Evolutionary conservation across 2,797 vertebrate species (phyloP), one percentile per base, ranked within the genome.

Genomic region (Spea hammondii): DNA sequence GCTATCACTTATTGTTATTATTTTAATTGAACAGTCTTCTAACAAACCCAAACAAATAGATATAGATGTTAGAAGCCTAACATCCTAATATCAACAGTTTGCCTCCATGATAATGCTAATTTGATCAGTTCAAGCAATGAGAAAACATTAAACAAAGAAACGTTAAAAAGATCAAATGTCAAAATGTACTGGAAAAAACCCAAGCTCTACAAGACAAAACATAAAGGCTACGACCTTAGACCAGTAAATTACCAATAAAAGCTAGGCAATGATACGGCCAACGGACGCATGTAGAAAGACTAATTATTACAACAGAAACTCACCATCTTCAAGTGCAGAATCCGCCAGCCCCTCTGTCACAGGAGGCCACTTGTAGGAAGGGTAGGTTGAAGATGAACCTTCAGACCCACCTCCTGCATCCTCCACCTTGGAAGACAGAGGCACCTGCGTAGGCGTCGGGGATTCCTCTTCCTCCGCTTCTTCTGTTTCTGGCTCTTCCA

Each of bases 311-410:
- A 11, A 45, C 10, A 17, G 13, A 5, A 44, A 55, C 91, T 87
- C 78, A 92, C 92, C 91, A 0, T 92, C 90, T 71, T 89, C 86
- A 83, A 93, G 83, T 5, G 92, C 92, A 0, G 90, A 88, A 6
- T 91, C 89, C 0, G 89, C 90, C 6, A 93, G 80, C 0, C 89
- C 89, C 50, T 88, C 88, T 0, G 8, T 0, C 0, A 81, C 51
- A 0, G 50, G 13, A 0, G 84, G 70, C 2, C 65, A 86, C 0
- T 77, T 82, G 4, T 88, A 84, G 4, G 74, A 72, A 69, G 84
- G 64, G 4, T 12, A 54, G 0, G 60, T n/a, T 13, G 68, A 5
- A 72, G 80, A 78, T 0, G 5, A 50, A 0, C 0, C 14, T 62
- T 80, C 4, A 1, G 4, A 67, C 54, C 3, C 48, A 59, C 79